Evolutionary conservation across 2,113 vertebrate genomes (phyloP).

Genomic region (Stercorarius parasiticus): DNA sequence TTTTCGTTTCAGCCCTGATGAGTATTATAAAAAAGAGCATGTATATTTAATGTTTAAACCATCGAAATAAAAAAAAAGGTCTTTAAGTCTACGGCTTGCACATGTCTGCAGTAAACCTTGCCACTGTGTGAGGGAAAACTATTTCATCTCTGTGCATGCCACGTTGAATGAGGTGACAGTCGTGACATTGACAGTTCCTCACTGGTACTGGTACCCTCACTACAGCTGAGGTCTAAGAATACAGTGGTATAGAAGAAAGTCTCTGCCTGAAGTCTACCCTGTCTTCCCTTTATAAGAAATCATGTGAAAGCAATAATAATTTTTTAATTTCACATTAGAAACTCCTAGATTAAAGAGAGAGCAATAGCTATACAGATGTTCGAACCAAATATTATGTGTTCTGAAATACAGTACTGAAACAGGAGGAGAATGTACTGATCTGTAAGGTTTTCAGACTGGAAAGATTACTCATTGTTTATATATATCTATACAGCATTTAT

Average conservation of each 20-base stretch:
- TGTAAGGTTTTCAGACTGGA: neutral
- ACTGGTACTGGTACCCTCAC: neutral
- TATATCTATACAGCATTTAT: neutral
- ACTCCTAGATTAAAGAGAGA: neutral
- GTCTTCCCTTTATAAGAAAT: neutral
- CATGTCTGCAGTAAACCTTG: neutral
- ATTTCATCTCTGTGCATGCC: neutral
- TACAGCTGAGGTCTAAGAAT: neutral
- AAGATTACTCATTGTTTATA: neutral
- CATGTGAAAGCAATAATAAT: neutral
- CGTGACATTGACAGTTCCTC: neutral
- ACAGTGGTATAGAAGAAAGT: neutral
- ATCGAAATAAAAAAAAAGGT: neutral
- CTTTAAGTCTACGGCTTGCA: neutral
- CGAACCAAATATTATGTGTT: neutral
- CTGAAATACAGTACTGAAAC: neutral
- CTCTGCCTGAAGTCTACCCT: neutral
- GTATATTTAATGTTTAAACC: conserved; percentile 25
- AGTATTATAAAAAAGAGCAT: neutral
- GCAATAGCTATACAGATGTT: neutral
- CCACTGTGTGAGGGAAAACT: neutral
- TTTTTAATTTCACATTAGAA: neutral
- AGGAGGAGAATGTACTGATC: neutral
- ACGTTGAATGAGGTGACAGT: neutral
- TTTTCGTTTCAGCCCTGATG: neutral